Evolutionary conservation across 2,113 vertebrate species (phyloP).

Genomic region (Chaenocephalus aceratus): DNA sequence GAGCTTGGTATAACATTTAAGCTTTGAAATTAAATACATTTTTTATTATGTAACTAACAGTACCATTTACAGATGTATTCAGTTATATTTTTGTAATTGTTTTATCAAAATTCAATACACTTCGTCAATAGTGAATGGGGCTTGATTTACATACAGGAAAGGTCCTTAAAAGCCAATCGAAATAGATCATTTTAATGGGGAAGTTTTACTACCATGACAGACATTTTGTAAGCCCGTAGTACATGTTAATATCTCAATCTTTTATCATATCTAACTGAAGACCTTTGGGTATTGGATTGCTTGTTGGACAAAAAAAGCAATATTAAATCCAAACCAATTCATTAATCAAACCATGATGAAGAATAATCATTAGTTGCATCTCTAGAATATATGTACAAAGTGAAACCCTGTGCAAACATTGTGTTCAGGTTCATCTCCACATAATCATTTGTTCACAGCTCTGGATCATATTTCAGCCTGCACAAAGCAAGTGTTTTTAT

Average conservation of each 20-base stretch:
- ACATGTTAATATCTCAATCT: not conserved
- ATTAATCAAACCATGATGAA: not conserved
- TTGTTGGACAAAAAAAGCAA: not conserved
- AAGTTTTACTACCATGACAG: not conserved
- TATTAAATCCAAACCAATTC: not conserved
- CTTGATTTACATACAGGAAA: not conserved
- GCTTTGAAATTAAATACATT: not conserved
- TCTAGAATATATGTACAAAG: too few relatives aligned
- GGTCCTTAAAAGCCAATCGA: not conserved
- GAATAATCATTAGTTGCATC: not conserved
- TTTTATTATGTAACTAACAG: not conserved
- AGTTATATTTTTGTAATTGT: not conserved
- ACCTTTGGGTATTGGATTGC: not conserved
- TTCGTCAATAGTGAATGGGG: not conserved
- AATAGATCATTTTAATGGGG: not conserved
- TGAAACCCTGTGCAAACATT: not conserved
- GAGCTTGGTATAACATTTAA: too few relatives aligned
- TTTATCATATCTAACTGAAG: not conserved
- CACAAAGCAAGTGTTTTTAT: not conserved
- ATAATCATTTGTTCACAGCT: not conserved
- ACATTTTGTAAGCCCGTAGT: not conserved
- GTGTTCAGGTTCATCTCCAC: not conserved
- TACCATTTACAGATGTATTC: not conserved
- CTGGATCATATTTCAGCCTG: not conserved
- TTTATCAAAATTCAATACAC: not conserved